Evolutionary conservation across 2,888 invertebrate genomes (phyloP), one percentile per base, ranked within the genome.

Genomic region (Ormyrus nitidulus): DNA sequence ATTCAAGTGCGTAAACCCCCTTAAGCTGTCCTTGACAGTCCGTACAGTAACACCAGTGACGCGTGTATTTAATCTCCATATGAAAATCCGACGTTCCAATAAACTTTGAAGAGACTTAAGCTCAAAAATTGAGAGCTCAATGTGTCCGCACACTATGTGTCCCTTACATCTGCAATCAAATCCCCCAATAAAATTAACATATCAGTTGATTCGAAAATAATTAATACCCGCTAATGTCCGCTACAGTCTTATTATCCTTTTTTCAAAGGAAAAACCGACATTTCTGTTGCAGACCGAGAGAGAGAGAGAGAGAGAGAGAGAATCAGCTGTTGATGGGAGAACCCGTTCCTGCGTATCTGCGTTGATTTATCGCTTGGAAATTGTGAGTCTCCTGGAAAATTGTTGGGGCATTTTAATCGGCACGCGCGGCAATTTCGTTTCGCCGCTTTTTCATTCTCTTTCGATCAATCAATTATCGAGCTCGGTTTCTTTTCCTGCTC

Each of bases 321-420:
- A 51, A 51, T 62, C 59, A 66, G 62, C 73, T 9, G 64, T 8
- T 44, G 70, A 46, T 56, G 61, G 54, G 54, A 73, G 68, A 79
- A 79, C 73, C 62, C 68, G 78, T 78, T 73, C 54, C 61, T 53
- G 62, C 73, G 62, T 76, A 72, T 80, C 76, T 49, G 46, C 76
- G 49, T 13, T 71, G 80, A 80, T 80, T 80, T 76, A 80, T 80
- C 76, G 79, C 79, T 46, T 69, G 19, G 72, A 72, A 80, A 76
- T 72, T 72, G 76, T 74, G 76, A 76, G 80, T 76, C 80, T 71
- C 79, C 46, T 56, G 71, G 69, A 74, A 79, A 79, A 79, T 79
- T 66, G 74, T 72, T 70, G 11, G 58, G 34, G 56, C n/a, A n/a
- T 34, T 34, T 34, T n/a, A 56, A 19, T 2, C 34, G 13, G 48